phyloP scores from a whole-genome alignment of 35 echinoderm and acorn worm species.

The Chiridota heheva region DNA sequence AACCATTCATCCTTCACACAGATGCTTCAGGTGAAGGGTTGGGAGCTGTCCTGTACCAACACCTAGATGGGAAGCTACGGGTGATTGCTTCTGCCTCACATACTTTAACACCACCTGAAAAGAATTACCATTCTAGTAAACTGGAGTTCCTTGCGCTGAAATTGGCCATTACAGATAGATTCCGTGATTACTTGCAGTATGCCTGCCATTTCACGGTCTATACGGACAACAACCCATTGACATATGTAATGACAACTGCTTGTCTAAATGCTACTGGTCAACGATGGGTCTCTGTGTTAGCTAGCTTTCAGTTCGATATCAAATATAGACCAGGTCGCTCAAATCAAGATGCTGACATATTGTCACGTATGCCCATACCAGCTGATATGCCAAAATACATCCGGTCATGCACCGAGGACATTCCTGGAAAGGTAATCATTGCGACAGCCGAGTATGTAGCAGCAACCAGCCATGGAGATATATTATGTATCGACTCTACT shows the following conservation, averaged over 20 bases:
- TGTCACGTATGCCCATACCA: constrained; percentile 44
- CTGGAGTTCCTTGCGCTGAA: constrained; percentile 65
- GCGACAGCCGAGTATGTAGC: neutral
- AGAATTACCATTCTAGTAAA: constrained; percentile 51
- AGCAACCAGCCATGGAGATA: neutral
- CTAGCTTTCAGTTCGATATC: constrained; percentile 43
- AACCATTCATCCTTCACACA: constrained; percentile 47
- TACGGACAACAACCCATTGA: constrained; percentile 62
- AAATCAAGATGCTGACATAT: constrained; percentile 30
- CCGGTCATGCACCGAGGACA: constrained; percentile 25
- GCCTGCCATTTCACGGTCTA: constrained; percentile 24
- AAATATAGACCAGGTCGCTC: constrained; percentile 18
- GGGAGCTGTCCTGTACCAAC: constrained; percentile 63
- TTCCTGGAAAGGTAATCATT: neutral
- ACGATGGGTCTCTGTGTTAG: constrained; percentile 44
- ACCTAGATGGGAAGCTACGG: constrained; percentile 13
- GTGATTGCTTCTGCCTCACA: constrained; percentile 43
- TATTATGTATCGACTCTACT: neutral
- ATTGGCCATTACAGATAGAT: constrained; percentile 53
- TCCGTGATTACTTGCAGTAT: constrained; percentile 63
- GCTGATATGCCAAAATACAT: constrained; percentile 39
- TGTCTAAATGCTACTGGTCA: constrained; percentile 52
- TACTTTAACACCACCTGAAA: constrained; percentile 36
- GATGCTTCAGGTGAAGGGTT: constrained; percentile 47
- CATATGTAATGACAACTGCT: constrained; percentile 39